phyloP scores from a whole-genome alignment of 2,113 vertebrate genomes.

The Stictonetta naevosa region DNA sequence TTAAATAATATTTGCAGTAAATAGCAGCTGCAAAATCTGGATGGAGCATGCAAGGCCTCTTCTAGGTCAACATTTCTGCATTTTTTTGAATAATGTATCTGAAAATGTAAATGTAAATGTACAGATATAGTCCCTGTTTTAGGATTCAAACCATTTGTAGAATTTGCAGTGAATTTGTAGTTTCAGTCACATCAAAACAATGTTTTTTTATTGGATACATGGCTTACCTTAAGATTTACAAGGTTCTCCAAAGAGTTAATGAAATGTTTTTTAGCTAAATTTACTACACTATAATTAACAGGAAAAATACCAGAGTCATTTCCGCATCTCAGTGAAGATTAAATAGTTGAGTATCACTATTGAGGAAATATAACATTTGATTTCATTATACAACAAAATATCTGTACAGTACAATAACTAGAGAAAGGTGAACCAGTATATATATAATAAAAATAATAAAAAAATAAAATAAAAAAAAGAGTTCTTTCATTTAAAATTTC shows the following conservation, averaged over 20 bases:
- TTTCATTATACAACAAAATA: conserved; percentile 37
- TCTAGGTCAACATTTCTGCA: not conserved
- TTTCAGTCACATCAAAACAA: not conserved
- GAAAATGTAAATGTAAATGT: not conserved
- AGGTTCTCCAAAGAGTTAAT: not conserved
- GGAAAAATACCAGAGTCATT: conserved; percentile 26
- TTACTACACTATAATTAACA: conserved; percentile 14
- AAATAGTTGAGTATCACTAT: conserved; percentile 20
- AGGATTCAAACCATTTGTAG: not conserved
- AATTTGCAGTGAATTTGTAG: not conserved
- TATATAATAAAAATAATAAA: not conserved
- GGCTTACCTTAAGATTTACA: not conserved
- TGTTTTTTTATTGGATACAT: not conserved
- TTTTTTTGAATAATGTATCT: not conserved
- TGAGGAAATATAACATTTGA: conserved; percentile 13
- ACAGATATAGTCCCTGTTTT: not conserved
- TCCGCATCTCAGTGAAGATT: conserved; percentile 19
- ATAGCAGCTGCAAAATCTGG: not conserved
- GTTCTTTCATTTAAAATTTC: not conserved
- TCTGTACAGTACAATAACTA: not conserved
- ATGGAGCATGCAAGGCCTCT: not conserved
- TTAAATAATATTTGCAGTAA: not conserved
- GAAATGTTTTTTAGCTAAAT: conserved; percentile 26
- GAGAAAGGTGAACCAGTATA: not conserved
- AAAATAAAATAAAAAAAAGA: not conserved